phyloP scores from a whole-genome alignment of 2,888 invertebrate species.

The Tenthredo distinguenda region DNA sequence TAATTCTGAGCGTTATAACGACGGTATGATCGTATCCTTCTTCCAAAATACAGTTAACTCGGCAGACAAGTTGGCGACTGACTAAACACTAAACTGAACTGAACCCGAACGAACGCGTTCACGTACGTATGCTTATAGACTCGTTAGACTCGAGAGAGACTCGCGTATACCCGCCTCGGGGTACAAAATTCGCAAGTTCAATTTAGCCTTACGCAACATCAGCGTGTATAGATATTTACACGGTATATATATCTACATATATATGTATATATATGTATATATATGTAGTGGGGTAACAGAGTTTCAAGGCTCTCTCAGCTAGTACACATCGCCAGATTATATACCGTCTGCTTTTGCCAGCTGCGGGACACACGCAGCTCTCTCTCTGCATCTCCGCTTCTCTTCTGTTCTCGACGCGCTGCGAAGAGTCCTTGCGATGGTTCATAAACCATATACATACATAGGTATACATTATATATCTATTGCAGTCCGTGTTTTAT shows the following conservation, averaged over 20 bases:
- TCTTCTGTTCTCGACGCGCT: background rate
- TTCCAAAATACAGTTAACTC: slow-evolving; percentile 58
- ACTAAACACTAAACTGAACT: background rate
- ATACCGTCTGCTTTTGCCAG: background rate
- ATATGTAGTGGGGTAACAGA: background rate
- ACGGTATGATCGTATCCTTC: background rate
- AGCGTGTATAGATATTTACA: background rate
- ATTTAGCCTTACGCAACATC: slow-evolving; percentile 32
- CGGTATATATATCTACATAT: background rate
- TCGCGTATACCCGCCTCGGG: slow-evolving; percentile 9
- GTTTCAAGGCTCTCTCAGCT: background rate
- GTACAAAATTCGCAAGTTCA: slow-evolving; percentile 27
- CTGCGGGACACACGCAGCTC: background rate
- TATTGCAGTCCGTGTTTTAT: background rate
- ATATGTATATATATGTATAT: too few relatives aligned
- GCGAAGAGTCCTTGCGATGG: background rate
- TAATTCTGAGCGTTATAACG: background rate
- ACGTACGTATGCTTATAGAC: background rate
- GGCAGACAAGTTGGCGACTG: slow-evolving; percentile 61
- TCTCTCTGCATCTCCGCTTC: background rate
- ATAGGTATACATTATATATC: too few relatives aligned
- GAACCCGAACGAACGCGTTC: background rate
- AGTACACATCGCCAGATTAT: background rate
- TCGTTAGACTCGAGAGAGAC: background rate
- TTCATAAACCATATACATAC: background rate